Evolutionary conservation across 1,140 invertebrate species (phyloP), one percentile per base, ranked within the genome.

Genomic region (Laupala kohalensis): DNA sequence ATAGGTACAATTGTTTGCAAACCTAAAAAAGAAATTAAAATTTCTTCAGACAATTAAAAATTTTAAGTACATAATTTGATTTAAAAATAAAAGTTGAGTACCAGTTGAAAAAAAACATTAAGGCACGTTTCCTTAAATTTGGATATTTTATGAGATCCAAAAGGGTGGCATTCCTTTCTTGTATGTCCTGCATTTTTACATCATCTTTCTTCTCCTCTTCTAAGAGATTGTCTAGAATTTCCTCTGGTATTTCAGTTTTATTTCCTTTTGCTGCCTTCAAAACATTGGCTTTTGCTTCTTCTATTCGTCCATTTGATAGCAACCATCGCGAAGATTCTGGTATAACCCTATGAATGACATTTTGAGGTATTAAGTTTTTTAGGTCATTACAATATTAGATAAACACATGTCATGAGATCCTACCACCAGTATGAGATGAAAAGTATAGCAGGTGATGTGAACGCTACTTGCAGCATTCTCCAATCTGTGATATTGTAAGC

Each of bases 281-380:
- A 3, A 94, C 81, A 5, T 90, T 82, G 67, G 81, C 81, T 30
- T 89, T 86, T 0, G 91, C 92, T 80, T 91, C 87, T 19, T 88
- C 84, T 19, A 84, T 80, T 28, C 88, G 83, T n/a, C 89, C 89
- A 78, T 92, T 90, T 2, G 89, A 87, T 25, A 94, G 78, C n/a
- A 94, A 78, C 92, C 92, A 94, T 74, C 92, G 84, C 0, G 88
- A 87, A 4, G 91, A 93, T 79, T 94, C 92, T 3, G 92, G 92
- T 77, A 93, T 89, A 74, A 92, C 88, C 86, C 86, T 88, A 23
- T 9, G 1, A 53, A 19, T 13, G 9, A 13, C 9, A 2, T 53
- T n/a, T n/a, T n/a, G n/a, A n/a, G n/a, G n/a, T n/a, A n/a, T n/a
- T n/a, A n/a, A n/a, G n/a, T n/a, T n/a, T n/a, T n/a, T n/a, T n/a